phyloP scores from a whole-genome alignment of 2,888 invertebrate species.

The Amiota communis region DNA sequence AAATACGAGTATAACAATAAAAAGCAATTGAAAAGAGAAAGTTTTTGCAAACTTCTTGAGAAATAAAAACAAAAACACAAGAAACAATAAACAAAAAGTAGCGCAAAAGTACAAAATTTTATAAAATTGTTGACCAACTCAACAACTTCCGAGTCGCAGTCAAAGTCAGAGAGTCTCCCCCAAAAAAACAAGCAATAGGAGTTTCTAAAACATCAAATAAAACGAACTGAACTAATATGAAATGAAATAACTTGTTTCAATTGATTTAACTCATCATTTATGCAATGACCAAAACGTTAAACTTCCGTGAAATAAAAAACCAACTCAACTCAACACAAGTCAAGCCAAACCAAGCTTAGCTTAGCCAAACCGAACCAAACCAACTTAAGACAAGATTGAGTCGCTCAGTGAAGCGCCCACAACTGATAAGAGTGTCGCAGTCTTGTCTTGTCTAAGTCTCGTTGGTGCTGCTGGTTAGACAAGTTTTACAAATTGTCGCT shows the following conservation, averaged over 20 bases:
- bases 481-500: constrained; percentile 27
- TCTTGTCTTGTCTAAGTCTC: background rate
- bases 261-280: constrained; percentile 24
- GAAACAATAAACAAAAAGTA: constrained; percentile 12
- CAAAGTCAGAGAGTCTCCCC: constrained; percentile 4
- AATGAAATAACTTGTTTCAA: constrained; percentile 24
- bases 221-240: background rate
- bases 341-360: too few relatives aligned
- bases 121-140: constrained; percentile 4
- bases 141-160: background rate
- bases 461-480: constrained; percentile 17
- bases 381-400: too few relatives aligned
- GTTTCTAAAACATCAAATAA: background rate
- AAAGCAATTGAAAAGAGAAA: constrained; percentile 63
- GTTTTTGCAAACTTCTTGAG: constrained; percentile 48
- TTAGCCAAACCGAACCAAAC: too few relatives aligned
- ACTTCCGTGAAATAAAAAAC: constrained; percentile 16
- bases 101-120: constrained; percentile 7
- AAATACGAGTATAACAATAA: constrained; percentile 27
- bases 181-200: constrained; percentile 8
- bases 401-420: background rate
- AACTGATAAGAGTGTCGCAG: constrained; percentile 21
- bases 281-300: constrained; percentile 10
- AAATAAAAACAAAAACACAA: constrained; percentile 12
- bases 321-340: background rate